Evolutionary conservation across 2,797 vertebrate genomes (phyloP).

Genomic region (Selene dorsalis): DNA sequence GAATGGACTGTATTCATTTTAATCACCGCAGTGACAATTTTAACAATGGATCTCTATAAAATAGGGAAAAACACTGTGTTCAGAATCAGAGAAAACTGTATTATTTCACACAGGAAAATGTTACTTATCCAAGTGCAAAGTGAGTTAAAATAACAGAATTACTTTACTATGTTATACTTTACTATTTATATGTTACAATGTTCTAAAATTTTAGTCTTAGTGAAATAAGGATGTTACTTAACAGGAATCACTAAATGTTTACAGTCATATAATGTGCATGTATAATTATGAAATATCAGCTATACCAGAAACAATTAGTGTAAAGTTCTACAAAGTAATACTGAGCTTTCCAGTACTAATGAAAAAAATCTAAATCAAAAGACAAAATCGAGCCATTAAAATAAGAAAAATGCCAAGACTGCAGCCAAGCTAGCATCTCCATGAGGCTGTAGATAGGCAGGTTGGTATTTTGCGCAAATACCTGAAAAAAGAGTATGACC

Average conservation of each 20-base stretch:
- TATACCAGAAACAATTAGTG: background rate
- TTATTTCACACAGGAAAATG: background rate
- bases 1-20: conserved; percentile 58
- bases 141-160: background rate
- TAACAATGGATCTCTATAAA: conserved; percentile 1
- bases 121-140: background rate
- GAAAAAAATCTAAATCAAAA: background rate
- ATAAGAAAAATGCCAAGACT: too few relatives aligned
- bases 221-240: too few relatives aligned
- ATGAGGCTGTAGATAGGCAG: too few relatives aligned
- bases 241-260: background rate
- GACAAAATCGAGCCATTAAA: background rate
- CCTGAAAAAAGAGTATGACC: too few relatives aligned
- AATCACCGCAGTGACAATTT: conserved; percentile 16
- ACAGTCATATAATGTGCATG: background rate
- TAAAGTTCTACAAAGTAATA: background rate
- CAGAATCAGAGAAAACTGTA: background rate
- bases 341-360: background rate
- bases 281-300: background rate
- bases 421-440: too few relatives aligned
- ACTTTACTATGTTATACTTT: too few relatives aligned
- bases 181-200: too few relatives aligned
- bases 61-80: background rate
- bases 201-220: background rate
- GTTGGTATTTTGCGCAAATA: too few relatives aligned